Base-by-base conservation (phyloP, 2,113 vertebrate genomes). In the Rhynchomys soricoides region DNA sequence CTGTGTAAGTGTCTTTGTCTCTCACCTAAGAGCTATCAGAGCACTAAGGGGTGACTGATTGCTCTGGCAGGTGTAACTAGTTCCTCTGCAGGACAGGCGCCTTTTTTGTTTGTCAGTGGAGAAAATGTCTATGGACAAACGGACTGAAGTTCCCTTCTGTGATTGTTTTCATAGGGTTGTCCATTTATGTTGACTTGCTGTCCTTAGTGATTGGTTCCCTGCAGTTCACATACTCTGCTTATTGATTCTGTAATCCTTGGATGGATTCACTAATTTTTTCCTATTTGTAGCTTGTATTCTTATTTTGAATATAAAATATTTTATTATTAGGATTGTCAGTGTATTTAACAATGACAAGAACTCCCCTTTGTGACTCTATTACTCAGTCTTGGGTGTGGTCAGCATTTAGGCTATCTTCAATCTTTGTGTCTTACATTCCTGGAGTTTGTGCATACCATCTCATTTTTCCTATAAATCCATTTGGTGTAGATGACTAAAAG, bases 251-350 rank as follows among this genome's bases (percentile, higher is more conserved):
- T 83, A 87, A 87, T 77, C 64, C 52, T 71, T 68, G 62, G 48
- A 70, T 75, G 52, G 2, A 66, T 10, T 37, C 1, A 85, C 75
- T 93, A 57, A 16, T 86, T 78, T 92, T 57, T 52, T 89, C 57
- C 55, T 31, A 55, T 77, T 93, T 95, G 17, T 77, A 52, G 66
- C 82, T 86, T 83, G 5, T 31, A 19, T 52, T 45, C 43, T 93
- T 89, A 79, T 86, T 82, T 87, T 93, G 64, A 75, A 82, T 57
- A 88, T 77, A 88, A 83, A 87, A 22, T 8, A 17, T 52, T 96
- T 93, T 70, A 48, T 79, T 94, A 59, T 90, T 74, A 74, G 59
- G 71, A 64, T 68, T 75, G 90, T 93, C 21, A 91, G n/a, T 48
- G 4, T 57, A 68, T 82, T 21, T 64, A 66, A 83, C 21, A 94